Evolutionary conservation across 1,140 invertebrate genomes (phyloP), one percentile per base, ranked within the genome.

Genomic region (Drosophila santomea): DNA sequence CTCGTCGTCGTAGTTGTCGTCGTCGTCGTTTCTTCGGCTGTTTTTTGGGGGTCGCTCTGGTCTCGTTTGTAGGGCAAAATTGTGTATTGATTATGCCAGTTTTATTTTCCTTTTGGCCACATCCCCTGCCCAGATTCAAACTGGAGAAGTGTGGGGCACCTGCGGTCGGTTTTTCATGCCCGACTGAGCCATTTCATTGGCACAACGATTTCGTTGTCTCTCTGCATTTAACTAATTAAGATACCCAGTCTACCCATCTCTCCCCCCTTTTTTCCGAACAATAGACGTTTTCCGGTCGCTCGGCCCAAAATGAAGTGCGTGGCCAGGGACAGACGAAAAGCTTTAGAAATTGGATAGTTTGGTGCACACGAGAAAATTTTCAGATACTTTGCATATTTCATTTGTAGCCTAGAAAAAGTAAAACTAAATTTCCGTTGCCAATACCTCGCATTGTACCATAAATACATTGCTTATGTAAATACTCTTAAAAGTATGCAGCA

Each of bases 21-120:
- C 56, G 67, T 68, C 74, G 78, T 78, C 61, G 78, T 64, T 32
- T 79, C 83, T 86, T 81, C 74, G 62, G 50, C 43, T 47, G 39
- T 63, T 83, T 79, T 88, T 89, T 77, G 77, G 80, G 67, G 80
- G 82, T 82, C 83, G 82, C 67, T 83, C 74, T 89, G 68, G 60
- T 74, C 62, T 81, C 83, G 89, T 89, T 91, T 86, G 74, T 91
- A 84, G 88, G 88, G 75, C 88, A 91, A 91, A 91, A 84, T 88
- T 91, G 67, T 91, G 88, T 91, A 91, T 91, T 83, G 88, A 91
- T 91, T 91, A 88, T 84, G 89, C 52, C 61, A 32, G 38, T 58
- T 64, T 71, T 78, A 67, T 63, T 32, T 58, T 75, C 50, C 57
- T 47, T 74, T 20, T 51, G 10, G 7, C n/a, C 36, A 39, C 25